phyloP scores from a whole-genome alignment of 2,113 vertebrate species.

The Illadopsis cleaveri region DNA sequence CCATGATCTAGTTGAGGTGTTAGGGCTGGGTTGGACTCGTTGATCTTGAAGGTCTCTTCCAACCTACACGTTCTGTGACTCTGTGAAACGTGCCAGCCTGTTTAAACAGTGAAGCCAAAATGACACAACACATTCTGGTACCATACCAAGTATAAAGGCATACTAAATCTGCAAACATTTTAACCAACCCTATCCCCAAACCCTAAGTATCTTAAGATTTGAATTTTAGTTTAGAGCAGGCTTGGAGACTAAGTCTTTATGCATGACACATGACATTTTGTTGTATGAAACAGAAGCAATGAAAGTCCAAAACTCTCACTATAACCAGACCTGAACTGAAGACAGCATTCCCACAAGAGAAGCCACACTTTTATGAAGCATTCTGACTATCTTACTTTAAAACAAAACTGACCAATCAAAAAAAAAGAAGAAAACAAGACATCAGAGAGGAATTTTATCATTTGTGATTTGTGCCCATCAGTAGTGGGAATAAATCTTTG shows the following conservation, averaged over 20 bases:
- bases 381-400: not conserved
- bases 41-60: too few relatives aligned
- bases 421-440: not conserved
- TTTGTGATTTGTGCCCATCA: not conserved
- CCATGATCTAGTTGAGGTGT: too few relatives aligned
- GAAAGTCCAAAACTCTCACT: not conserved
- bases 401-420: not conserved
- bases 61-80: too few relatives aligned
- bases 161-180: not conserved
- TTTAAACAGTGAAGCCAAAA: not conserved
- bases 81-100: not conserved
- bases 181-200: not conserved
- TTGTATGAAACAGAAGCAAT: not conserved
- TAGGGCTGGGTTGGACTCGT: too few relatives aligned
- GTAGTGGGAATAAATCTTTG: not conserved
- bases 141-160: not conserved
- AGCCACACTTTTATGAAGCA: not conserved
- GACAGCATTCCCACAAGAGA: not conserved
- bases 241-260: not conserved
- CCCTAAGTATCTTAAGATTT: not conserved
- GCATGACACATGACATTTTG: not conserved
- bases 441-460: not conserved
- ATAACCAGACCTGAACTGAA: not conserved
- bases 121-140: not conserved
- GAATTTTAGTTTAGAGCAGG: not conserved